Evolutionary conservation across 2,888 invertebrate species (phyloP).

Genomic region (Dolichomitus sp.): DNA sequence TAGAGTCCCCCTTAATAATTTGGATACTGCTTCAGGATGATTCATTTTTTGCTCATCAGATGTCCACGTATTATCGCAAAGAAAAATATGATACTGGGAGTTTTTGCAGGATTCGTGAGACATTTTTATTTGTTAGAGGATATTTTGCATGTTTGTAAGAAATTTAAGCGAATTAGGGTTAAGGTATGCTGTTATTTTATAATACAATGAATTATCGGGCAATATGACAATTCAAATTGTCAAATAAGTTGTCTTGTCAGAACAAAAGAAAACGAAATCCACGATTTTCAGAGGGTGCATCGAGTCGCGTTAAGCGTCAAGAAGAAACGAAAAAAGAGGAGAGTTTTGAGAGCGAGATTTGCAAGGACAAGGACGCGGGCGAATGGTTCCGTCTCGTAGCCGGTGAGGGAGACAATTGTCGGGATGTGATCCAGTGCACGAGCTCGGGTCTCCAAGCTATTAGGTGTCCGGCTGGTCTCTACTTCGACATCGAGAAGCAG

Average conservation of each 20-base stretch:
- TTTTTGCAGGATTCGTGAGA: not conserved
- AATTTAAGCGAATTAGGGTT: not conserved
- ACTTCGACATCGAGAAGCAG: slow-evolving; percentile 97
- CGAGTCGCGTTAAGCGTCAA: slow-evolving; percentile 90
- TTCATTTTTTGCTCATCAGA: not conserved
- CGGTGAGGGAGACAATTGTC: slow-evolving; percentile 96
- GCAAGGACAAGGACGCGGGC: slow-evolving; percentile 97
- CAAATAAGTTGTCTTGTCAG: not conserved
- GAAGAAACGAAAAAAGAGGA: slow-evolving; percentile 93
- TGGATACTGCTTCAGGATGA: no score
- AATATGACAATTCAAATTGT: not conserved
- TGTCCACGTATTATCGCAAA: not conserved
- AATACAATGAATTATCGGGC: not conserved
- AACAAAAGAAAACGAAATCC: not conserved
- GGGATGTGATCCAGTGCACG: slow-evolving; percentile 98
- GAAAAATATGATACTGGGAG: not conserved
- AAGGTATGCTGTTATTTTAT: not conserved
- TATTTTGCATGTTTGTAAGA: not conserved
- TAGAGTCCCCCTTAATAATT: no score
- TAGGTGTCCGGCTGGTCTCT: slow-evolving; percentile 96
- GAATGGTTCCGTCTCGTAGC: slow-evolving; percentile 97
- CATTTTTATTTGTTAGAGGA: not conserved
- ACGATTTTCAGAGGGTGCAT: slow-evolving; percentile 84
- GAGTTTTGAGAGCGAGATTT: slow-evolving; percentile 95
- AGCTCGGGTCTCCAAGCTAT: slow-evolving; percentile 97